Evolutionary conservation across 1,140 invertebrate genomes (phyloP).

Genomic region (Drosophila fuyamai): DNA sequence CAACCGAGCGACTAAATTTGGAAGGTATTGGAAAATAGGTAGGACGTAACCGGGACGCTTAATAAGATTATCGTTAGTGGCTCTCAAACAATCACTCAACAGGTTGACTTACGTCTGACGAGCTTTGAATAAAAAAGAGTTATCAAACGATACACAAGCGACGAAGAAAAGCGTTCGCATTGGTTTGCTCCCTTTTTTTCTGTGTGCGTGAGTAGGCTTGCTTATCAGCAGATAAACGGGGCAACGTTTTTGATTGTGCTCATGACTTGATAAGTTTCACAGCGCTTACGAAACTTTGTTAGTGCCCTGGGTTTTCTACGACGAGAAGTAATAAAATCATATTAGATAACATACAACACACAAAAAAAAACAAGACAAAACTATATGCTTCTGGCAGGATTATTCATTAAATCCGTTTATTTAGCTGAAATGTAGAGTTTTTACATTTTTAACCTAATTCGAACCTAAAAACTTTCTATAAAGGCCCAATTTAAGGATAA

Average conservation of each 20-base stretch:
- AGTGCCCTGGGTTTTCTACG: neutral
- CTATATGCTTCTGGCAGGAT: too few relatives aligned
- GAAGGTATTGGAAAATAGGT: conserved; percentile 8
- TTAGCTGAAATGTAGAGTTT: too few relatives aligned
- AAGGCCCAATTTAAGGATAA: too few relatives aligned
- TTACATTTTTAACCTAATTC: too few relatives aligned
- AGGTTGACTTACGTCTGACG: conserved; percentile 39
- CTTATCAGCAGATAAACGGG: conserved; percentile 71
- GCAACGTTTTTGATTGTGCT: conserved; percentile 57
- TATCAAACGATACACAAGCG: conserved; percentile 47
- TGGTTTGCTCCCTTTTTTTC: conserved; percentile 13
- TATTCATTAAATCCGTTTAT: too few relatives aligned
- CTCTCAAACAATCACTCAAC: conserved; percentile 45
- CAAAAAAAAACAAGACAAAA: too few relatives aligned
- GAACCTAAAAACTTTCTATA: too few relatives aligned
- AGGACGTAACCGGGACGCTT: conserved; percentile 48
- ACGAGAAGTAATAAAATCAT: neutral
- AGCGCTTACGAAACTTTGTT: conserved; percentile 31
- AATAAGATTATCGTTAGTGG: conserved; percentile 48
- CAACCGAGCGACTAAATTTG: conserved; percentile 26
- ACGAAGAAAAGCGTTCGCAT: conserved; percentile 6
- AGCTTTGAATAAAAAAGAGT: conserved; percentile 42
- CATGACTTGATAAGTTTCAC: conserved; percentile 56
- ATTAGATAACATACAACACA: too few relatives aligned
- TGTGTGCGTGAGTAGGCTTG: conserved; percentile 44